These are phyloP conservation scores for Julus scanicus DNA, from an alignment of 2,888 invertebrate species.

Conservation along the genomic window DNA sequence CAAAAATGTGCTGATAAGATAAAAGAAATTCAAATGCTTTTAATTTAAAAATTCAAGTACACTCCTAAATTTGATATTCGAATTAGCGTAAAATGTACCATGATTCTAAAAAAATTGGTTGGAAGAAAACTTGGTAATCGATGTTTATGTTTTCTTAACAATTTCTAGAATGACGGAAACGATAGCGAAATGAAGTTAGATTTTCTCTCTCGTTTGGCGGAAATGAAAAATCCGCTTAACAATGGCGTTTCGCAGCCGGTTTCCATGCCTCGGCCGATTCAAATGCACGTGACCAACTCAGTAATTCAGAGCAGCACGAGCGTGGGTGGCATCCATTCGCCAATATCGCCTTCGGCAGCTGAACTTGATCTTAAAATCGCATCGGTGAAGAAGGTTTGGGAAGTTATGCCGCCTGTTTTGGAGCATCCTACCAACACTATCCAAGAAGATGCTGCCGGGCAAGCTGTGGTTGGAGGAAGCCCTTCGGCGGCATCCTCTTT, in stretches of 20 bases:
- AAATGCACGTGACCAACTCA: slow-evolving; percentile 58
- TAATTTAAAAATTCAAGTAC: neutral
- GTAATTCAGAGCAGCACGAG: slow-evolving; percentile 56
- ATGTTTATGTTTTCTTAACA: neutral
- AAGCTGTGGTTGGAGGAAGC: slow-evolving; percentile 48
- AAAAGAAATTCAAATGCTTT: neutral
- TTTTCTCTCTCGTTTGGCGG: slow-evolving; percentile 71
- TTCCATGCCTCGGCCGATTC: slow-evolving; percentile 59
- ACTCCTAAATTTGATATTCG: neutral
- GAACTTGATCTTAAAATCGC: slow-evolving; percentile 95
- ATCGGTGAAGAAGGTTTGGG: slow-evolving; percentile 90
- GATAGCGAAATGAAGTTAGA: slow-evolving; percentile 89
- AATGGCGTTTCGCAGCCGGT: slow-evolving; percentile 69
- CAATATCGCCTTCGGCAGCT: slow-evolving; percentile 83
- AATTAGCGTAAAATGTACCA: too few species aligned
- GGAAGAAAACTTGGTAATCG: neutral
- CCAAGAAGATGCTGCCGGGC: neutral
- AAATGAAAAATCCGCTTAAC: neutral
- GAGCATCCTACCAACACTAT: slow-evolving; percentile 61
- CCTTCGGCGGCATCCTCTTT: neutral
- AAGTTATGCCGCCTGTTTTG: slow-evolving; percentile 67
- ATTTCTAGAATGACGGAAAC: slow-evolving; percentile 71
- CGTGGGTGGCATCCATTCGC: slow-evolving; percentile 72
- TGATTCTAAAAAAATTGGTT: too few species aligned
- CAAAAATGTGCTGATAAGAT: neutral